Conservation (phyloP, 1,140 invertebrate genomes). For the Pseudomyrmex concolor region DNA sequence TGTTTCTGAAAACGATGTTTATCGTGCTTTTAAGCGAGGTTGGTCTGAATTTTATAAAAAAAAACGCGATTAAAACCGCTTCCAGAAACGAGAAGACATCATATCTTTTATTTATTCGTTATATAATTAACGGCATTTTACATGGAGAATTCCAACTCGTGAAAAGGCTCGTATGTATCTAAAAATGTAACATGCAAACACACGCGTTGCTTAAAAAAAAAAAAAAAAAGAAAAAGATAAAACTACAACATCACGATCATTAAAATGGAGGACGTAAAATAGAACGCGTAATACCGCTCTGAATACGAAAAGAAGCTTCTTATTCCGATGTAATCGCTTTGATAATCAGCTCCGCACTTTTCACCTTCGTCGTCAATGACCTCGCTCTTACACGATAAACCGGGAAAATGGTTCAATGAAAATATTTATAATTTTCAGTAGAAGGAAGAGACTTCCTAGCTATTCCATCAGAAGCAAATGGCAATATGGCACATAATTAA, state of each 20-base stretch:
- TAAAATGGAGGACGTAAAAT: constrained; percentile 26
- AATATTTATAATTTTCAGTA: constrained; percentile 49
- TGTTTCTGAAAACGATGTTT: constrained; percentile 6
- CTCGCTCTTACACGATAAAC: constrained; percentile 16
- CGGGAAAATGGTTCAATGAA: constrained; percentile 40
- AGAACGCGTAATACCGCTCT: not conserved
- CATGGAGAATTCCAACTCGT: not conserved
- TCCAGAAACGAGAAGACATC: not conserved
- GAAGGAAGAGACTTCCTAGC: constrained; percentile 17
- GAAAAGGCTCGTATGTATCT: not conserved
- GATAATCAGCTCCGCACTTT: constrained; percentile 25
- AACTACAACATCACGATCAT: constrained; percentile 2
- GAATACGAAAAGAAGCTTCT: not conserved
- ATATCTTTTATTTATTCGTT: not conserved
- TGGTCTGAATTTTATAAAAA: constrained; percentile 20
- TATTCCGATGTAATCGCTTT: constrained; percentile 25
- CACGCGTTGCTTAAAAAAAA: too few relatives aligned
- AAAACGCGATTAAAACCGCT: constrained; percentile 16
- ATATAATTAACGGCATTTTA: constrained; percentile 14
- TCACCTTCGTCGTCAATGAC: not conserved
- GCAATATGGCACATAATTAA: constrained; percentile 60
- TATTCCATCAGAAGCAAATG: constrained; percentile 60
- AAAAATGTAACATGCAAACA: not conserved
- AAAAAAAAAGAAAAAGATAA: too few relatives aligned
- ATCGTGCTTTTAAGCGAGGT: not conserved